A percentile compares a stretch with the other conserved stretches of the same genome.
phyloP scores from a whole-genome alignment of 2,113 vertebrate genomes.

The Sinocyclocheilus anshuiensis region DNA sequence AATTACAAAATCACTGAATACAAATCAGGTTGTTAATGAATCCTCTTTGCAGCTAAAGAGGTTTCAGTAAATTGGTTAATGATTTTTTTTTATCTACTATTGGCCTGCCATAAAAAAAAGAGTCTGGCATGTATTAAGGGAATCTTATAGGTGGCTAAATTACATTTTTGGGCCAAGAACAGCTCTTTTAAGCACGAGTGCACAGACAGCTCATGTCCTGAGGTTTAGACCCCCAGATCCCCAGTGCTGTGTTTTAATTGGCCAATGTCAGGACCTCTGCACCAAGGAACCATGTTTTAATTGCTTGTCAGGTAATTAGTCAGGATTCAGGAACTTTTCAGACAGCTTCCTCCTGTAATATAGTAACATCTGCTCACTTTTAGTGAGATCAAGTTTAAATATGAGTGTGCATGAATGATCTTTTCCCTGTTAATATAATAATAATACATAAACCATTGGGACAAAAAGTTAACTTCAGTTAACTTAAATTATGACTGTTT shows the following conservation, averaged over 20 bases:
- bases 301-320: constrained; percentile 36
- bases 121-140: not conserved
- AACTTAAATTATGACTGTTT: too few relatives aligned
- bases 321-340: not conserved
- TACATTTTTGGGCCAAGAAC: not conserved
- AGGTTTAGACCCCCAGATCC: constrained; percentile 4
- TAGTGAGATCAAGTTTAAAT: not conserved
- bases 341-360: not conserved
- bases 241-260: constrained; percentile 36
- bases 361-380: constrained; percentile 12
- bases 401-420: not conserved
- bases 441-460: too few relatives aligned
- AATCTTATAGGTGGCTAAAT: not conserved
- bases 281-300: constrained; percentile 30
- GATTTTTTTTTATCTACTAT: not conserved
- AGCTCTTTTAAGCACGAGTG: not conserved
- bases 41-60: not conserved
- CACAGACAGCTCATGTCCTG: not conserved
- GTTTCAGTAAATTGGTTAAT: not conserved
- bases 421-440: too few relatives aligned
- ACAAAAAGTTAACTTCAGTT: too few relatives aligned
- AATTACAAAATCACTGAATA: not conserved
- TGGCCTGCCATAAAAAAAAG: not conserved
- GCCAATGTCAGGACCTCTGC: constrained; percentile 4
- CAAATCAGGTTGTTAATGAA: not conserved